phyloP scores from a whole-genome alignment of 37 sponge, comb jelly and placozoan species.

The Aplysina aerophoba region DNA sequence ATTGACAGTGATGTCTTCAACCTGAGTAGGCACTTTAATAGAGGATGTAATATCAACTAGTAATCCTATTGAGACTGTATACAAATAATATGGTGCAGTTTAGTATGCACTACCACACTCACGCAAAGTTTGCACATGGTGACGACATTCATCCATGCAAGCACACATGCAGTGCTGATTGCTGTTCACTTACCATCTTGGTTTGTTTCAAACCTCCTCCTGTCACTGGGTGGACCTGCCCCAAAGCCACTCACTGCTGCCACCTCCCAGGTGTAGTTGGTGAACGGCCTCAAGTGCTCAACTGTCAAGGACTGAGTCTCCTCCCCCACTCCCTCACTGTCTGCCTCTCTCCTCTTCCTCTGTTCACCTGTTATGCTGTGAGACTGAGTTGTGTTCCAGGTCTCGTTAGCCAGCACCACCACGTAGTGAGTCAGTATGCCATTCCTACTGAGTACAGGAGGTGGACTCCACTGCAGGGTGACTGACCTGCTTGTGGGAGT shows the following conservation, averaged over 20 bases:
- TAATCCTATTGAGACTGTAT: too few species aligned
- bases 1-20: background rate
- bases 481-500: background rate
- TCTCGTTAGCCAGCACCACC: background rate
- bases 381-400: background rate
- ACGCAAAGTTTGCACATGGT: too few species aligned
- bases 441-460: background rate
- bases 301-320: background rate
- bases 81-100: too few species aligned
- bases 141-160: too few species aligned
- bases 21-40: background rate
- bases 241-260: constrained; percentile 1
- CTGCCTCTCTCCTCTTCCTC: background rate
- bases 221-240: background rate
- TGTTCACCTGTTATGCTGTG: background rate
- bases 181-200: background rate
- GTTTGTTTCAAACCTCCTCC: background rate
- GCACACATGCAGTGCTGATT: too few species aligned
- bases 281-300: background rate
- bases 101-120: too few species aligned
- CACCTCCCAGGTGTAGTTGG: background rate
- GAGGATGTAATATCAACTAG: too few species aligned
- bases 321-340: background rate
- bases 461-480: background rate
- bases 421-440: background rate